phyloP scores from a whole-genome alignment of 2,888 invertebrate genomes.

The Laspeyria flexula region DNA sequence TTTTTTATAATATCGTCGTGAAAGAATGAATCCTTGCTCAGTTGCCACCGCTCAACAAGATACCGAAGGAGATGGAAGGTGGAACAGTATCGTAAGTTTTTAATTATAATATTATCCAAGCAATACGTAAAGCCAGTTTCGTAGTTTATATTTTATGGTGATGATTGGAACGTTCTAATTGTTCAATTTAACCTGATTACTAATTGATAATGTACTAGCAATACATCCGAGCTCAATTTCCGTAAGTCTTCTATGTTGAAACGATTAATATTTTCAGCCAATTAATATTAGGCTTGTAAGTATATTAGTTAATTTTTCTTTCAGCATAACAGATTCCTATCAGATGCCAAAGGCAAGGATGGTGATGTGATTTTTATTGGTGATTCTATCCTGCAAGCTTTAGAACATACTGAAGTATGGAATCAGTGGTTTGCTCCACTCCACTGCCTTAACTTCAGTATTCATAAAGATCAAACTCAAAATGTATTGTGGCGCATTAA shows the following conservation, averaged over 20 bases:
- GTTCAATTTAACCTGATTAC: no score
- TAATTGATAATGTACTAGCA: no score
- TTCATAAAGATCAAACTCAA: slow-evolving; percentile 94
- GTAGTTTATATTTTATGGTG: not conserved
- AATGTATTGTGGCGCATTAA: slow-evolving; percentile 95
- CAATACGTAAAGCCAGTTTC: not conserved
- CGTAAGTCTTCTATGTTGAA: no score
- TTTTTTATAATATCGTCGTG: slow-evolving; percentile 16
- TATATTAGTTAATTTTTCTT: slow-evolving; percentile 63
- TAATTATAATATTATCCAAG: slow-evolving; percentile 9
- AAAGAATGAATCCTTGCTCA: slow-evolving; percentile 90
- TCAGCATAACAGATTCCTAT: slow-evolving; percentile 94
- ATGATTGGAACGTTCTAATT: not conserved
- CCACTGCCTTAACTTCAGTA: slow-evolving; percentile 96
- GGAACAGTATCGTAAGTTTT: slow-evolving; percentile 90
- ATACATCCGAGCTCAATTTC: no score
- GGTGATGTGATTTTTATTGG: slow-evolving; percentile 97
- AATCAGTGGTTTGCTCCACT: slow-evolving; percentile 95
- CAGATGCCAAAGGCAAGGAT: slow-evolving; percentile 95
- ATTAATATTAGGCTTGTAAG: no score
- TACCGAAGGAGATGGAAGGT: slow-evolving; percentile 93
- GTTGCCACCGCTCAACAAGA: slow-evolving; percentile 90
- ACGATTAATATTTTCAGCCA: no score
- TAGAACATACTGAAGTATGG: slow-evolving; percentile 95
- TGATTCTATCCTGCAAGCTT: slow-evolving; percentile 93